These are phyloP conservation scores for Chionoecetes opilio DNA, from an alignment of 1,140 invertebrate genomes.

Conservation along the genomic window DNA sequence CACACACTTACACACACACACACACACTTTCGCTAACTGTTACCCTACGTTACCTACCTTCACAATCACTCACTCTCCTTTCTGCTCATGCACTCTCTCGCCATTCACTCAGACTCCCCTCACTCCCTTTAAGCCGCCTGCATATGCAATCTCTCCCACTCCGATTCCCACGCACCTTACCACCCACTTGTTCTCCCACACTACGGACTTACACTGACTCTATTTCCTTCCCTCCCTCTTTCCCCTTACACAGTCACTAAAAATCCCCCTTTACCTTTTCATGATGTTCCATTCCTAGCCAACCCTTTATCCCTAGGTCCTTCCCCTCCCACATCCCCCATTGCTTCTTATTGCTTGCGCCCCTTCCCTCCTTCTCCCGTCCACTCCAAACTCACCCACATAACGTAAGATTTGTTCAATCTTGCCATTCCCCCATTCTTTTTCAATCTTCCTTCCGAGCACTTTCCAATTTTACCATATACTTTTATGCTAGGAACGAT, in stretches of 20 bases:
- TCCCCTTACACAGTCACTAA: not conserved
- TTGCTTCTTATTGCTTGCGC: not conserved
- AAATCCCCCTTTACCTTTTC: not conserved
- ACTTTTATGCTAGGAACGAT: too few relatives aligned
- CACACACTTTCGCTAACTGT: not conserved
- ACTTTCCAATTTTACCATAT: too few relatives aligned
- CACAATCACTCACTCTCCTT: not conserved
- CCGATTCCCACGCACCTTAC: not conserved
- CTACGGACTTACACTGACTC: not conserved
- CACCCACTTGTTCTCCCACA: not conserved
- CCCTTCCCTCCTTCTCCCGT: slow-evolving; percentile 11
- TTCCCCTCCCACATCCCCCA: too few relatives aligned
- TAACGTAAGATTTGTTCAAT: not conserved
- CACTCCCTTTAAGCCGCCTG: not conserved
- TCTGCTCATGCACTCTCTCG: not conserved
- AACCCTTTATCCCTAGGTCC: not conserved
- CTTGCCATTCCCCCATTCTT: not conserved
- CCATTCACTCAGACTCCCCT: not conserved
- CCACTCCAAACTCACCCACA: not conserved
- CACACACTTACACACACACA: not conserved
- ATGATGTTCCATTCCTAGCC: not conserved
- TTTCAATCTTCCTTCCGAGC: not conserved
- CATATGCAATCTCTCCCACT: not conserved
- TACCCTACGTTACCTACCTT: not conserved
- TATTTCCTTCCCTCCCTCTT: not conserved